A percentile compares a stretch with the other conserved stretches of the same genome.
Conservation (phyloP, 2,888 invertebrate species). For the Hemistola chrysoprasaria region DNA sequence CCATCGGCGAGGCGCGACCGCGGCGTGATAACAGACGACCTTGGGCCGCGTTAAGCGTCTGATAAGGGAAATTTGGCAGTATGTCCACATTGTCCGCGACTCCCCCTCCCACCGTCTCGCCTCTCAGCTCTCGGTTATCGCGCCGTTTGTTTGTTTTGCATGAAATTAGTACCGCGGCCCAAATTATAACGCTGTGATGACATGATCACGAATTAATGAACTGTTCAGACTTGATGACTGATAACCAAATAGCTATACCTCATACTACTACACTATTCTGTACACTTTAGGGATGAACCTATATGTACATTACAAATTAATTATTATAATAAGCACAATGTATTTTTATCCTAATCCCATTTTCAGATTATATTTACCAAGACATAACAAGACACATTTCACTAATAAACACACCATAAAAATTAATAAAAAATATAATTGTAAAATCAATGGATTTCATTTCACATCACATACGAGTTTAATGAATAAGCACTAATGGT, state of each 20-base stretch:
- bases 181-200: conserved; percentile 55
- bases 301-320: neutral
- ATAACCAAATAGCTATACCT: conserved; percentile 38
- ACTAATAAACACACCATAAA: conserved; percentile 16
- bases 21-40: conserved; percentile 70
- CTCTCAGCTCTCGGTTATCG: conserved; percentile 55
- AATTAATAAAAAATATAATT: conserved; percentile 1
- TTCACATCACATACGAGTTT: conserved; percentile 27
- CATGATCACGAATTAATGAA: conserved; percentile 61
- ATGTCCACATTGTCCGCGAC: conserved; percentile 20
- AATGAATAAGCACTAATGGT: conserved; percentile 31
- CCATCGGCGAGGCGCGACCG: conserved; percentile 53
- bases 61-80: conserved; percentile 75
- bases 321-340: neutral
- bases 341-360: conserved; percentile 17
- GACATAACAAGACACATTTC: conserved; percentile 11
- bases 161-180: conserved; percentile 63
- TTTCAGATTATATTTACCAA: conserved; percentile 8
- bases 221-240: conserved; percentile 43
- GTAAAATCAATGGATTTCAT: conserved; percentile 16
- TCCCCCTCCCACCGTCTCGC: conserved; percentile 31
- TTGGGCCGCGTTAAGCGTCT: conserved; percentile 65
- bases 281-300: no score
- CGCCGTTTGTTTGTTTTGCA: conserved; percentile 67
- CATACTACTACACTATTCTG: no score